Base-by-base conservation (phyloP, 1,140 invertebrate genomes). In the Streblospio benedicti region DNA sequence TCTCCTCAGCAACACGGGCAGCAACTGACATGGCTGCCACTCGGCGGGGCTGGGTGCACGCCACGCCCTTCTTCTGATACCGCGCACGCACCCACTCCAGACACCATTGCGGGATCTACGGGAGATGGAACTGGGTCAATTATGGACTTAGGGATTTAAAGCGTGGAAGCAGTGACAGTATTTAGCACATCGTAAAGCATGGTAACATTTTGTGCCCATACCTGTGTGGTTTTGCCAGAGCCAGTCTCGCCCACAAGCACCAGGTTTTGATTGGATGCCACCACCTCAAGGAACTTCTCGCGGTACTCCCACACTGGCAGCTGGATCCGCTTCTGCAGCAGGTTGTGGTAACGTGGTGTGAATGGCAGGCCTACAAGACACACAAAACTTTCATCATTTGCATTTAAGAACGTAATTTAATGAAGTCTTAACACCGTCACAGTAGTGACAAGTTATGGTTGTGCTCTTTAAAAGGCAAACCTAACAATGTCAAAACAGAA, bases 11-110 rank as follows among this genome's bases (percentile, higher is more conserved):
- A 0, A 99, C 95, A 79, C 96, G 83, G 71, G 97, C 91, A 0
- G 96, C 94, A 0, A 99, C 96, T 1, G 91, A 94, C 95, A 99
- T 99, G 16, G 97, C 96, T 16, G 96, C 96, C 49, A 99, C 97
- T 82, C 97, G 79, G 69, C 96, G 81, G 0, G 96, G 96, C 73
- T 97, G 94, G 0, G 97, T 99, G 79, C 97, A 99, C 4, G 93
- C 93, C 0, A 99, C 94, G 14, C 87, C 90, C 74, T 76, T 77
- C 87, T 91, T 72, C 0, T 86, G 79, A 12, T 67, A 74, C 6
- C 85, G 81, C 41, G 69, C 67, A 53, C 76, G 66, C 0, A 91
- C 87, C 81, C 87, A 95, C 66, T 97, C 92, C 0, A 95, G 87
- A 76, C 92, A 95, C 91, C 92, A 89, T 74, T 85, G 83, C 20